These are phyloP conservation scores for Macropodus opercularis DNA, from an alignment of 2,797 vertebrate species.

Conservation along the genomic window DNA sequence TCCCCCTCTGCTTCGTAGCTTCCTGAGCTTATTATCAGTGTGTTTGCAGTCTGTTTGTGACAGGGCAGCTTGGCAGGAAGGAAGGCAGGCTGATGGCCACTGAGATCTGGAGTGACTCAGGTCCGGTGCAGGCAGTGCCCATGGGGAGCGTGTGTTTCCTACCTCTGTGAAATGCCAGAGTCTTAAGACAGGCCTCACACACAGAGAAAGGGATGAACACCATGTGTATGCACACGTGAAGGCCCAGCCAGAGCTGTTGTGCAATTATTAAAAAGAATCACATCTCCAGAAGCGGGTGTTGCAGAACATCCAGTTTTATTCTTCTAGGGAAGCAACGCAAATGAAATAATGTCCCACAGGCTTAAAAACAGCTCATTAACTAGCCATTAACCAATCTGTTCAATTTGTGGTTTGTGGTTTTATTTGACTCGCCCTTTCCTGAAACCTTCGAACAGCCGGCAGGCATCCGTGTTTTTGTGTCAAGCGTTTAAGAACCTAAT, in stretches of 20 bases:
- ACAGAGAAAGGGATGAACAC: conserved; percentile 4
- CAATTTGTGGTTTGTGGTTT: conserved; percentile 38
- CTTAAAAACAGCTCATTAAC: conserved; percentile 20
- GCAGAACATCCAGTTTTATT: conserved; percentile 22
- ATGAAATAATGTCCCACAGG: conserved; percentile 15
- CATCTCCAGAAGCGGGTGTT: background rate
- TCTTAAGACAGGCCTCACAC: conserved; percentile 11
- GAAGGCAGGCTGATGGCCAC: conserved; percentile 76
- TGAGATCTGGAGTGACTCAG: conserved; percentile 76
- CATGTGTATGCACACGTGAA: conserved; percentile 6
- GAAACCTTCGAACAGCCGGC: conserved; percentile 13
- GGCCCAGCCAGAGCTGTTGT: conserved; percentile 25
- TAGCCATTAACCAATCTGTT: conserved; percentile 27
- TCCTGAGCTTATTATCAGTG: conserved; percentile 71
- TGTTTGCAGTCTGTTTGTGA: conserved; percentile 72
- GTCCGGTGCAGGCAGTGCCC: conserved; percentile 76
- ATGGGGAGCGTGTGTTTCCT: conserved; percentile 74
- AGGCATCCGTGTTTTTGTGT: conserved; percentile 49
- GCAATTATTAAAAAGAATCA: conserved; percentile 14
- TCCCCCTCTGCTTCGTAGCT: conserved; percentile 28
- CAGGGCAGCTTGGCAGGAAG: conserved; percentile 79
- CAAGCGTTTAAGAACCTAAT: conserved; percentile 43
- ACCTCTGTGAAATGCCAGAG: conserved; percentile 65
- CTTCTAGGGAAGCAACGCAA: conserved; percentile 3
- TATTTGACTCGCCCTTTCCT: conserved; percentile 46